phyloP scores from a whole-genome alignment of 2,888 invertebrate species.

The Molanna angustata region DNA sequence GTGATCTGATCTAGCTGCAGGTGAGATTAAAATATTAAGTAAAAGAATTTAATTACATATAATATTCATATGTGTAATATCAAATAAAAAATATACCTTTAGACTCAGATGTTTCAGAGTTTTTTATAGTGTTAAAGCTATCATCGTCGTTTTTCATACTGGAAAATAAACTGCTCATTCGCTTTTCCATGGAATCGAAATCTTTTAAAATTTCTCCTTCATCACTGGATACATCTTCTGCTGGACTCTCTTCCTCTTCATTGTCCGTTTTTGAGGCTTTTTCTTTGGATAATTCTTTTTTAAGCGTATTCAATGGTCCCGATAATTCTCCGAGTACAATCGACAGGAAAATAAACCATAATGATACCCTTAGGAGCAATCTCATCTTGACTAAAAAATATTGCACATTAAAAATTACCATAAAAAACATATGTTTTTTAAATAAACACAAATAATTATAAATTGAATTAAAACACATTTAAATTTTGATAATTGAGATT shows the following conservation, averaged over 20 bases:
- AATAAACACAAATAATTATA: too few species aligned
- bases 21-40: too few species aligned
- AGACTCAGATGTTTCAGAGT: neutral
- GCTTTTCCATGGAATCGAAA: conserved; percentile 19
- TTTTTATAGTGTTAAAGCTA: neutral
- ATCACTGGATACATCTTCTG: conserved; percentile 5
- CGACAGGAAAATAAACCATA: conserved; percentile 38
- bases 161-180: conserved; percentile 19
- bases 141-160: conserved; percentile 9
- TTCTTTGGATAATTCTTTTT: conserved; percentile 31
- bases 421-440: too few species aligned
- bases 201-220: conserved; percentile 13
- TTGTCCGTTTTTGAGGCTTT: neutral
- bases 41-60: too few species aligned
- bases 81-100: conserved; percentile 11
- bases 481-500: too few species aligned
- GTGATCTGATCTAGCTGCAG: too few species aligned
- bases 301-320: conserved; percentile 39
- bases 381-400: conserved; percentile 30
- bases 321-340: conserved; percentile 39
- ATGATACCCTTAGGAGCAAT: conserved; percentile 33
- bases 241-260: conserved; percentile 18
- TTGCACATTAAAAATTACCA: too few species aligned
- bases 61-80: too few species aligned
- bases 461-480: too few species aligned